A percentile compares a stretch with the other conserved stretches of the same genome.
These are phyloP conservation scores for Sinhomidia bicolor DNA, from an alignment of 2,888 invertebrate species.

Conservation along the genomic window DNA sequence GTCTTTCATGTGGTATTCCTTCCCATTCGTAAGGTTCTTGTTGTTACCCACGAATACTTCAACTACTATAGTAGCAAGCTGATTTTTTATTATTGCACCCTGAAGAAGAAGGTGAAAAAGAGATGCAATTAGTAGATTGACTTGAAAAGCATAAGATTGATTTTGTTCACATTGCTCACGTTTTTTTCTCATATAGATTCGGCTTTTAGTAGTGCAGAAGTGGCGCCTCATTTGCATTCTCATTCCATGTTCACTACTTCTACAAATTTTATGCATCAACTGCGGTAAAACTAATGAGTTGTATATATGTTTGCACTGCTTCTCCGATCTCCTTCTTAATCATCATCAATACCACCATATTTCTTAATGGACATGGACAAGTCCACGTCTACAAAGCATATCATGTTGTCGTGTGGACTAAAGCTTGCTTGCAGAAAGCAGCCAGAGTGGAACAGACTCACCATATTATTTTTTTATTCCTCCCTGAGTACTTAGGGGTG, in stretches of 20 bases:
- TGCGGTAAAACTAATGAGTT: conserved; percentile 52
- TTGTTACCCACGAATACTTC: not conserved
- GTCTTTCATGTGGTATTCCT: conserved; percentile 1
- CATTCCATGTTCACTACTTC: not conserved
- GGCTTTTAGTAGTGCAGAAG: not conserved
- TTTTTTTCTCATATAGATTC: not conserved
- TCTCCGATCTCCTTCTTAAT: not conserved
- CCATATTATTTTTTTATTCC: no score
- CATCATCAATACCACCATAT: conserved; percentile 3
- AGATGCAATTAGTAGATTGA: conserved; percentile 39
- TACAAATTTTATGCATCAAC: not conserved
- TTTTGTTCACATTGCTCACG: conserved; percentile 38
- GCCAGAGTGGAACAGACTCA: no score
- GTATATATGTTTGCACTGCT: not conserved
- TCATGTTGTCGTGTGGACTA: no score
- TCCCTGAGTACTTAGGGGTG: not conserved
- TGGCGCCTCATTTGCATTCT: conserved; percentile 59
- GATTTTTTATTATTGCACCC: conserved; percentile 5
- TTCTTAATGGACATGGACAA: not conserved
- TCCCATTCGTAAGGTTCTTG: not conserved
- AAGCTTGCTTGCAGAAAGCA: no score
- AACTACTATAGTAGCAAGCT: not conserved
- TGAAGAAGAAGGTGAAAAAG: conserved; percentile 32
- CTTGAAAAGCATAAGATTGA: conserved; percentile 53
- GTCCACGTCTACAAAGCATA: not conserved